Percentiles rank a stretch among this genome's conserved stretches.
Evolutionary conservation across 1,140 invertebrate species (phyloP).

Genomic region (Drosophila parvula): DNA sequence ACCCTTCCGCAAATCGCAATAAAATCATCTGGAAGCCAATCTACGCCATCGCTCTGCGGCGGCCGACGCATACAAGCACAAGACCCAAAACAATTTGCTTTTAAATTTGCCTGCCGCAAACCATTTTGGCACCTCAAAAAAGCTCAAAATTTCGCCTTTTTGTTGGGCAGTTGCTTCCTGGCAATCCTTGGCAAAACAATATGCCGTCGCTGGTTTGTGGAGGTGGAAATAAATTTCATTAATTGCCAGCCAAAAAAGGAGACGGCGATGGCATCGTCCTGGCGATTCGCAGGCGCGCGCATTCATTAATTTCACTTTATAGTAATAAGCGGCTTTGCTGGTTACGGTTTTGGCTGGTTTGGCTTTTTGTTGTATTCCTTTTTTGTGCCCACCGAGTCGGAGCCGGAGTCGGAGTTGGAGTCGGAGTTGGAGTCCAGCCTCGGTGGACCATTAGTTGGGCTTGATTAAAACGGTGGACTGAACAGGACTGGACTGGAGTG

Average conservation of each 20-base stretch:
- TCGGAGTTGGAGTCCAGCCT: slow-evolving; percentile 10
- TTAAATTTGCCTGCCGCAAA: slow-evolving; percentile 63
- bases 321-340: slow-evolving; percentile 81
- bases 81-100: slow-evolving; percentile 72
- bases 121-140: slow-evolving; percentile 43
- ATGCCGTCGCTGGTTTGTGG: slow-evolving; percentile 43
- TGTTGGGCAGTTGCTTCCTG: neutral
- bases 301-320: slow-evolving; percentile 83
- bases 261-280: slow-evolving; percentile 44
- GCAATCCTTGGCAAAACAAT: slow-evolving; percentile 50
- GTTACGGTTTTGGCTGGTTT: slow-evolving; percentile 61
- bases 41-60: slow-evolving; percentile 25
- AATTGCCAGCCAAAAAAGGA: slow-evolving; percentile 69
- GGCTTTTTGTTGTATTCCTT: slow-evolving; percentile 6
- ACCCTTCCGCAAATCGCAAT: slow-evolving; percentile 55
- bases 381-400: neutral
- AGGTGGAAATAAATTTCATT: slow-evolving; percentile 77
- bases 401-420: neutral
- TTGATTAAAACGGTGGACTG: slow-evolving; percentile 73
- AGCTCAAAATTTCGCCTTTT: slow-evolving; percentile 9
- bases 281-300: slow-evolving; percentile 16
- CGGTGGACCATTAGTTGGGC: slow-evolving; percentile 69
- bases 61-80: slow-evolving; percentile 19
- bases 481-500: slow-evolving; percentile 7
- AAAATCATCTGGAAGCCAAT: slow-evolving; percentile 61